Percentiles rank a stretch among this genome's conserved stretches.
Conservation (phyloP, 2,888 invertebrate species). For the Dasypogon diadema region DNA sequence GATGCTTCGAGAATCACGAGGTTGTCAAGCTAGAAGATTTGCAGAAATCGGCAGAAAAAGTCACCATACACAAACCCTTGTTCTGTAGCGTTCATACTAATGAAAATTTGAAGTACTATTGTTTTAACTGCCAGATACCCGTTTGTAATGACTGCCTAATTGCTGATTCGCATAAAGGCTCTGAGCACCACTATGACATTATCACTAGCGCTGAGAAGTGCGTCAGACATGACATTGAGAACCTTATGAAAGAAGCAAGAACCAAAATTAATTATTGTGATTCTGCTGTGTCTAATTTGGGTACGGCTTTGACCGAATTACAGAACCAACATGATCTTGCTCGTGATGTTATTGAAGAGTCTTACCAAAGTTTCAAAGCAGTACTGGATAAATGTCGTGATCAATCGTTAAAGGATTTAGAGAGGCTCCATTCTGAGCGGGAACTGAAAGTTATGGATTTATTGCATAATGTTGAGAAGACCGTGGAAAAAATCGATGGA, state of each 20-base stretch:
- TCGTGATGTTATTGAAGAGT: conserved; percentile 83
- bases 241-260: conserved; percentile 80
- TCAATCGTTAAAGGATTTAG: conserved; percentile 79
- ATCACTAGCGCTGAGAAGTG: conserved; percentile 83
- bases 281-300: conserved; percentile 80
- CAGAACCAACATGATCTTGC: conserved; percentile 90
- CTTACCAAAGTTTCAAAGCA: conserved; percentile 83
- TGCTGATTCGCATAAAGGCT: conserved; percentile 81
- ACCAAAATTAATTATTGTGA: conserved; percentile 82
- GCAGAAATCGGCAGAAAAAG: conserved; percentile 78
- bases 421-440: conserved; percentile 83
- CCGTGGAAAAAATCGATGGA: conserved; percentile 85
- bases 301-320: conserved; percentile 85
- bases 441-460: conserved; percentile 92
- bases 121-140: conserved; percentile 86
- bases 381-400: conserved; percentile 85
- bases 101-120: conserved; percentile 89
- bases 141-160: conserved; percentile 90
- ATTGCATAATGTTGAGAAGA: conserved; percentile 85
- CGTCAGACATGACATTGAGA: conserved; percentile 82
- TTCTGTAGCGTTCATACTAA: conserved; percentile 84
- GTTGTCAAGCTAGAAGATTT: conserved; percentile 91
- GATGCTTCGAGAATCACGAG: conserved; percentile 95
- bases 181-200: conserved; percentile 86
- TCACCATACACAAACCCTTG: conserved; percentile 90